Evolutionary conservation across 1,140 invertebrate species (phyloP), one percentile per base, ranked within the genome.

Genomic region (Drosophila sp.): DNA sequence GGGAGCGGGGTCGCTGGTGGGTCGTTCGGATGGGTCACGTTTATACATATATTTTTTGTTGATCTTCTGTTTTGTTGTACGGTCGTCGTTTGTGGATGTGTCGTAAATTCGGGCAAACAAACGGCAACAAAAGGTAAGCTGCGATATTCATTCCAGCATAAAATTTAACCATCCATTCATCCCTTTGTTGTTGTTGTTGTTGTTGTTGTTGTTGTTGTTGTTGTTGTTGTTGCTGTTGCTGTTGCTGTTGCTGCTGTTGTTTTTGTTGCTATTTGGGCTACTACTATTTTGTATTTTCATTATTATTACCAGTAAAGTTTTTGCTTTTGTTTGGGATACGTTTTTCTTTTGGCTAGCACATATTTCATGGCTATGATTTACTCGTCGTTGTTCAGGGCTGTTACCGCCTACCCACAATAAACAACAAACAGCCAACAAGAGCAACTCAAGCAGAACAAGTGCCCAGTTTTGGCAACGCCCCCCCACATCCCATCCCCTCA

Each of bases 301-400:
- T 86, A 86, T 86, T 83, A 82, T 86, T 72, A 87, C 82, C 71
- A 70, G 25, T 40, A 65, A 71, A 69, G 67, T 69, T 60, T 63
- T 35, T 50, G 60, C 23, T 30, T 38, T 57, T 57, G 68, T 56
- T 33, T 40, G 38, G 38, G 23, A 32, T 73, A 61, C 41, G 60
- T 70, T 72, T 76, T 70, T 66, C 65, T 74, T 73, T 74, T 70
- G 70, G 44, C 74, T 79, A 76, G 72, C 83, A 80, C 83, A 87
- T 87, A 89, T 89, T 87, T 89, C 84, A 87, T 87, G 83, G 84
- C 83, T 87, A 87, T 87, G 83, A 87, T 87, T 87, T 87, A 89
- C 70, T 89, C 44, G 74, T 50, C 83, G 74, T 80, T 89, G 83
- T 87, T 87, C 83, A 83, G 84, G 83, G 83, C 83, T 67, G 84